phyloP scores from a whole-genome alignment of 1,140 invertebrate species.

The Drosophila teissieri region DNA sequence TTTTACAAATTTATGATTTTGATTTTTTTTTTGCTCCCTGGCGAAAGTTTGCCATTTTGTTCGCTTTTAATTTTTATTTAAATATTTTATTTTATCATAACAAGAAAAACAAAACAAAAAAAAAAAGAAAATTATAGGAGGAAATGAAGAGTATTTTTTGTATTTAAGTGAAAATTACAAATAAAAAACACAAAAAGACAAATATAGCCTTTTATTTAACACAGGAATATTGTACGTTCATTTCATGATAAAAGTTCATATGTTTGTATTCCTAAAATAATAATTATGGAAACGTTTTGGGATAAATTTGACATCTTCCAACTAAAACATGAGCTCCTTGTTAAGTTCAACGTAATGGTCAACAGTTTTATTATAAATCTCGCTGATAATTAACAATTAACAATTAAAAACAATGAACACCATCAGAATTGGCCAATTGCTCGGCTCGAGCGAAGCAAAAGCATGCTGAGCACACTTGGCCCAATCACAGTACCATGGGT shows the following conservation, averaged over 20 bases:
- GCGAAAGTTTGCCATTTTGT: constrained; percentile 78
- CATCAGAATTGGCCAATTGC: constrained; percentile 3
- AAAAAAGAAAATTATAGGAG: constrained; percentile 55
- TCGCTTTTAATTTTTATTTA: constrained; percentile 75
- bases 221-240: background rate
- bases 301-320: no score
- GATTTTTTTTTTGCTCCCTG: constrained; percentile 55
- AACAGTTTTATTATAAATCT: constrained; percentile 10
- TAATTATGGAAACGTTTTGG: no score
- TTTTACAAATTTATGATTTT: constrained; percentile 30
- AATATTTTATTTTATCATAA: constrained; percentile 63
- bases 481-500: constrained; percentile 4
- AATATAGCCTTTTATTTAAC: background rate
- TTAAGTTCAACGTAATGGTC: background rate
- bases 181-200: constrained; percentile 70
- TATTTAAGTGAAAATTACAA: constrained; percentile 80
- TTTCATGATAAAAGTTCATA: background rate
- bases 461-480: background rate
- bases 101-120: constrained; percentile 46
- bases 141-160: constrained; percentile 80
- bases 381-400: background rate
- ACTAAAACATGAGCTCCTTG: background rate
- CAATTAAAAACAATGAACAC: constrained; percentile 23
- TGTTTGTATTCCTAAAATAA: no score
- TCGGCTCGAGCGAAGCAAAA: constrained; percentile 1